Percentiles rank a stretch among this genome's conserved stretches.
Conservation (phyloP, 2,888 invertebrate genomes). For the Macrosoma leucophasiata region DNA sequence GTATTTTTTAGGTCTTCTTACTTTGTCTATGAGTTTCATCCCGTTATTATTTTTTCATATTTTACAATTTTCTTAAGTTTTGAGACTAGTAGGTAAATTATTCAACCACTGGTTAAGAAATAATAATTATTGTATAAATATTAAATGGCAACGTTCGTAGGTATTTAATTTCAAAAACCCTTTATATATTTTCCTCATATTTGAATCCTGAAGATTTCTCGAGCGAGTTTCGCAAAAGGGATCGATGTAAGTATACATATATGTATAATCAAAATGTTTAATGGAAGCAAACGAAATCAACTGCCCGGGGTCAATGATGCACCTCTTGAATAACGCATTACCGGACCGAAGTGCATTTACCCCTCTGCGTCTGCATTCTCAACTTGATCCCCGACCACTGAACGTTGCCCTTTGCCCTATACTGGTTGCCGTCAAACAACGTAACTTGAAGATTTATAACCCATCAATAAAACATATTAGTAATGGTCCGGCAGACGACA, state of each 20-base stretch:
- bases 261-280: too few species aligned
- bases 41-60: too few species aligned
- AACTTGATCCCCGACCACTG: slow-evolving; percentile 32
- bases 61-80: too few species aligned
- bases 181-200: too few species aligned
- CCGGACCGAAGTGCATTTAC: slow-evolving; percentile 49
- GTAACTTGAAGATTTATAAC: slow-evolving; percentile 13
- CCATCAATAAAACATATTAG: slow-evolving; percentile 3
- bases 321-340: slow-evolving; percentile 53
- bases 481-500: slow-evolving; percentile 16
- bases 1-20: too few species aligned
- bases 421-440: slow-evolving; percentile 27
- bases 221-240: slow-evolving; percentile 28
- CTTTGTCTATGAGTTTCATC: too few species aligned
- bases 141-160: too few species aligned
- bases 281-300: slow-evolving; percentile 30
- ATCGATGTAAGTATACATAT: slow-evolving; percentile 26
- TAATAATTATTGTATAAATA: too few species aligned
- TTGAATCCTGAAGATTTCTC: slow-evolving; percentile 12
- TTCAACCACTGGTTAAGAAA: too few species aligned
- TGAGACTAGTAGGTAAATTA: too few species aligned
- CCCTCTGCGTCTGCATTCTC: slow-evolving; percentile 53
- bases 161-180: too few species aligned
- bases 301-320: slow-evolving; percentile 49
- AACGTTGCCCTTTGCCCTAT: slow-evolving; percentile 49